Evolutionary conservation across 2,113 vertebrate genomes (phyloP).

Genomic region (Chrysochloris asiatica): DNA sequence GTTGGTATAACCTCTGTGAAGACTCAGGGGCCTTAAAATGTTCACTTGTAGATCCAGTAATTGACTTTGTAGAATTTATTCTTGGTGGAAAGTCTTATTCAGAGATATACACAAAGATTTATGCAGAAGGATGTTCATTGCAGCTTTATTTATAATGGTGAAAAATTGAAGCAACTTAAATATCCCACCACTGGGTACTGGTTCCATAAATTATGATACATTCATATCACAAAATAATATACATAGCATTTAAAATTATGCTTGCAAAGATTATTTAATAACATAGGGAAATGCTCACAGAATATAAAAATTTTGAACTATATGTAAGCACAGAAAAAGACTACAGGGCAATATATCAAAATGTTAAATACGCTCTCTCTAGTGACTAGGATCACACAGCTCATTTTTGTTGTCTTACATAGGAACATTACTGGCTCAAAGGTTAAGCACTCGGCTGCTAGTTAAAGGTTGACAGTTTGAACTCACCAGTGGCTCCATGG

Average conservation of each 20-base stretch:
- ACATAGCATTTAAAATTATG: constrained; percentile 22
- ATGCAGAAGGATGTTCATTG: not conserved
- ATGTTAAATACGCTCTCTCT: not conserved
- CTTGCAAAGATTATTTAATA: constrained; percentile 48
- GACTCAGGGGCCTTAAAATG: not conserved
- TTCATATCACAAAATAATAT: constrained; percentile 17
- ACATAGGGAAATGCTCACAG: constrained; percentile 22
- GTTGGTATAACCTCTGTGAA: not conserved
- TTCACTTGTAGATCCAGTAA: not conserved
- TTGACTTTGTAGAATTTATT: constrained; percentile 35
- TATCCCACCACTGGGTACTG: not conserved
- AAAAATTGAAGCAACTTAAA: constrained; percentile 16
- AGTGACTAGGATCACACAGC: not conserved
- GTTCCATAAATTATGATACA: constrained; percentile 21
- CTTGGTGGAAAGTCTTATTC: constrained; percentile 20
- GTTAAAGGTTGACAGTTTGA: not conserved
- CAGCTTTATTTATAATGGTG: constrained; percentile 24
- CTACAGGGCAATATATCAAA: not conserved
- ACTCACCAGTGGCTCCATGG: not conserved
- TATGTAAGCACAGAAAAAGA: not conserved
- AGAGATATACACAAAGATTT: constrained; percentile 16
- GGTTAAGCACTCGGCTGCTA: not conserved
- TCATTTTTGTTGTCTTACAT: not conserved
- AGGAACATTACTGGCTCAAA: not conserved
- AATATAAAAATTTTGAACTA: constrained; percentile 33